phyloP scores from a whole-genome alignment of 1,140 invertebrate species.

The Oreohelix idahoensis region DNA sequence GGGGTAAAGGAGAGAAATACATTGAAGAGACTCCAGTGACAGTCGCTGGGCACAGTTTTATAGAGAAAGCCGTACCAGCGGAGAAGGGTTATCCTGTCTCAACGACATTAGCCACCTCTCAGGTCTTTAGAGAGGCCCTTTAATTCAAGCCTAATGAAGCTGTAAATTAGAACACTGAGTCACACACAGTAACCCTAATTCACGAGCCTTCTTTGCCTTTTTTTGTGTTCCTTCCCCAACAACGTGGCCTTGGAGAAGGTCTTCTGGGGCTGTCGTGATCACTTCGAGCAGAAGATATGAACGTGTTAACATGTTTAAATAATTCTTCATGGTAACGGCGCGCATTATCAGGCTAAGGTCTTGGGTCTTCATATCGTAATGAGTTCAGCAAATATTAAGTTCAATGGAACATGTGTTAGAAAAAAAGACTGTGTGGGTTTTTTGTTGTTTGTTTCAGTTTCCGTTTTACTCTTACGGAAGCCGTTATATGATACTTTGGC shows the following conservation, averaged over 20 bases:
- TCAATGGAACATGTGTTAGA: too few relatives aligned
- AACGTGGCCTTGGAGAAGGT: neutral
- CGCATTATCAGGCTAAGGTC: too few relatives aligned
- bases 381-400: too few relatives aligned
- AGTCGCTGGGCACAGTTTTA: neutral
- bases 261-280: neutral
- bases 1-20: neutral
- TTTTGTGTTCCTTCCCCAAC: neutral
- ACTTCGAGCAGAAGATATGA: neutral
- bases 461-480: too few relatives aligned
- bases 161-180: slow-evolving; percentile 8
- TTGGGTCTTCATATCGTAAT: too few relatives aligned
- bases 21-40: neutral
- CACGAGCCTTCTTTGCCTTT: neutral
- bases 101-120: slow-evolving; percentile 12
- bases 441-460: too few relatives aligned
- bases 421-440: too few relatives aligned
- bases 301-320: too few relatives aligned
- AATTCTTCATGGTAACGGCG: too few relatives aligned
- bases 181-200: neutral
- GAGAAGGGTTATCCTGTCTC: neutral
- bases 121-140: neutral
- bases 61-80: neutral
- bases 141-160: slow-evolving; percentile 19
- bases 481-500: too few relatives aligned